A percentile compares a stretch with the other conserved stretches of the same genome.
Conservation (phyloP, 2,888 invertebrate species). For the Pristionchus exspectatus region DNA sequence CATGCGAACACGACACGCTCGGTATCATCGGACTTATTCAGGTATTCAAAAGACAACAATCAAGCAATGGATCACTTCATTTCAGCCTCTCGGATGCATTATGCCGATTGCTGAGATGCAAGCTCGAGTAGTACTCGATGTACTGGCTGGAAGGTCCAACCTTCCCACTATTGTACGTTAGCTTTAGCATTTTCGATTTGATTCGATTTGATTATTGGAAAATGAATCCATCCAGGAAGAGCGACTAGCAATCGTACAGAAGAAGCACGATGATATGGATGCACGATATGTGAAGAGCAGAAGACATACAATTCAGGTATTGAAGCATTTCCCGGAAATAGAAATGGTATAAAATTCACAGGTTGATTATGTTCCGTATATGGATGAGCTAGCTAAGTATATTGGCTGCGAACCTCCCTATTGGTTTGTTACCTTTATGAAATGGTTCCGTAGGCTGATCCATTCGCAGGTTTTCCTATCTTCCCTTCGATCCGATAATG, state of each 20-base stretch:
- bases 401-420: conserved; percentile 76
- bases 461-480: conserved; percentile 17
- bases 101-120: conserved; percentile 81
- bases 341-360: conserved; percentile 61
- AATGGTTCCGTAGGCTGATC: not conserved
- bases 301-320: conserved; percentile 80
- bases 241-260: conserved; percentile 58
- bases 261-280: conserved; percentile 74
- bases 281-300: conserved; percentile 70
- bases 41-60: conserved; percentile 59
- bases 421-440: not conserved
- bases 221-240: not conserved
- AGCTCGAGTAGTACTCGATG: conserved; percentile 79
- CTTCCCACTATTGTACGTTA: not conserved
- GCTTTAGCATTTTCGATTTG: not conserved
- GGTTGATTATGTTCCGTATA: conserved; percentile 79
- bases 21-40: conserved; percentile 81
- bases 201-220: too few species aligned
- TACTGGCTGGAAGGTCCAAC: conserved; percentile 58
- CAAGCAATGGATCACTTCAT: not conserved
- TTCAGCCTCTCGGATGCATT: conserved; percentile 80
- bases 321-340: not conserved
- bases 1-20: conserved; percentile 79
- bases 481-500: conserved; percentile 30
- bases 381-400: conserved; percentile 80